Evolutionary conservation across 1,140 invertebrate genomes (phyloP).

Genomic region (Trinorchestia longiramus): DNA sequence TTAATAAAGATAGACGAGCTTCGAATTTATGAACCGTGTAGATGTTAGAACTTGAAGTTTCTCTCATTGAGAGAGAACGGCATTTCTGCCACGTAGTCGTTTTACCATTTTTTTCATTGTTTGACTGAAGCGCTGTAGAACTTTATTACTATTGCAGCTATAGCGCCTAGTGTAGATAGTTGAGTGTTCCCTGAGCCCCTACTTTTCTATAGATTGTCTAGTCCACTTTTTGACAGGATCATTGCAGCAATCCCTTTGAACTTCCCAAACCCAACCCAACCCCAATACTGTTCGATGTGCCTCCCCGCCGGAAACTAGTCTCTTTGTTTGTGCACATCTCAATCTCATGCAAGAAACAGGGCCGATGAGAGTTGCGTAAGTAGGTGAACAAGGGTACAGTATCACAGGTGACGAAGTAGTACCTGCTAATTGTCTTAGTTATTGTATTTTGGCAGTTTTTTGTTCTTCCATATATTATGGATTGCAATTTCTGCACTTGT

Average conservation of each 20-base stretch:
- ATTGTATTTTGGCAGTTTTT: neutral
- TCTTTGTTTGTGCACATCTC: neutral
- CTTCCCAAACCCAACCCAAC: neutral
- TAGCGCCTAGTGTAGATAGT: neutral
- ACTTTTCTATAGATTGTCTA: slow-evolving; percentile 47
- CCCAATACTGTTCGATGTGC: slow-evolving; percentile 28
- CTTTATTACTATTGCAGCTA: neutral
- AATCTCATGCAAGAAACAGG: neutral
- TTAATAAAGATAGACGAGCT: neutral
- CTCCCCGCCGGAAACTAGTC: neutral
- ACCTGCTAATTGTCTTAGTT: neutral
- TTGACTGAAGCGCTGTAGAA: neutral
- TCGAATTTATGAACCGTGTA: neutral
- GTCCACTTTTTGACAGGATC: slow-evolving; percentile 43
- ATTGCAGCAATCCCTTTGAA: neutral
- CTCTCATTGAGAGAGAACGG: neutral
- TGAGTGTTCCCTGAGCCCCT: slow-evolving; percentile 7
- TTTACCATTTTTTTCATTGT: neutral
- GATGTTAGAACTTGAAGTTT: neutral
- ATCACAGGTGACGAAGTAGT: neutral
- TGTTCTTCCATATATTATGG: too few species aligned
- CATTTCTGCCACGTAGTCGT: neutral
- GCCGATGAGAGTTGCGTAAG: neutral
- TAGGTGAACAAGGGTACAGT: neutral
- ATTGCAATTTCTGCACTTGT: too few species aligned